Evolutionary conservation across 2,888 invertebrate species (phyloP).

Genomic region (Polyommatus iphigenia): DNA sequence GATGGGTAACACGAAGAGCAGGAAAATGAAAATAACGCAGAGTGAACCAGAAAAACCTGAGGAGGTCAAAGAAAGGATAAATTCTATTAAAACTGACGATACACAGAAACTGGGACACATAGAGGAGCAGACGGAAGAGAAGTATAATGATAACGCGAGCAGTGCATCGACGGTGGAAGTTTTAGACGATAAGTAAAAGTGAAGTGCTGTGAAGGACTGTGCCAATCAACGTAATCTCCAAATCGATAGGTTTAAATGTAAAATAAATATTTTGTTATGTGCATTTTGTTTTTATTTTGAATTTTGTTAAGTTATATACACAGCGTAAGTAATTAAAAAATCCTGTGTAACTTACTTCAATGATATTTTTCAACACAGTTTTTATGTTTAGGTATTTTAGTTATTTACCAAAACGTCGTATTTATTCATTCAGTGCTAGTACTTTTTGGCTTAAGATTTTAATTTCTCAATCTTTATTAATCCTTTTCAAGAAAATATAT

Average conservation of each 20-base stretch:
- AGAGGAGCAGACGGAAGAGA: slow-evolving; percentile 51
- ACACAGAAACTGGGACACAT: slow-evolving; percentile 41
- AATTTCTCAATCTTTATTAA: no score
- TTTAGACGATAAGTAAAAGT: slow-evolving; percentile 67
- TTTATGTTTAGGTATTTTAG: not conserved
- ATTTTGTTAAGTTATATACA: not conserved
- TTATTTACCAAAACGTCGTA: not conserved
- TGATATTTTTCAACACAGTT: no score
- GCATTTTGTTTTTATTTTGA: slow-evolving; percentile 13
- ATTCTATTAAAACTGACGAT: slow-evolving; percentile 60
- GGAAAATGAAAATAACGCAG: slow-evolving; percentile 67
- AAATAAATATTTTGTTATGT: slow-evolving; percentile 22
- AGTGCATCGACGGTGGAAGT: slow-evolving; percentile 75
- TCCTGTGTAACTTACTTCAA: not conserved
- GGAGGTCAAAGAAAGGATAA: slow-evolving; percentile 56
- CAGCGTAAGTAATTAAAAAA: not conserved
- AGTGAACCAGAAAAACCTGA: slow-evolving; percentile 51
- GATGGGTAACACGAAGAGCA: slow-evolving; percentile 73
- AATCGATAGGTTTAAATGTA: slow-evolving; percentile 27
- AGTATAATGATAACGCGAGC: slow-evolving; percentile 66
- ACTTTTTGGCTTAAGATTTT: not conserved
- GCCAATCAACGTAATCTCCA: slow-evolving; percentile 35
- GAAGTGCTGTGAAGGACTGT: slow-evolving; percentile 32
- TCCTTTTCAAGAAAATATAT: not conserved
- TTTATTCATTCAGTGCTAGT: not conserved